Base-by-base conservation (phyloP, 1,140 invertebrate species). In the Anastrepha ludens region DNA sequence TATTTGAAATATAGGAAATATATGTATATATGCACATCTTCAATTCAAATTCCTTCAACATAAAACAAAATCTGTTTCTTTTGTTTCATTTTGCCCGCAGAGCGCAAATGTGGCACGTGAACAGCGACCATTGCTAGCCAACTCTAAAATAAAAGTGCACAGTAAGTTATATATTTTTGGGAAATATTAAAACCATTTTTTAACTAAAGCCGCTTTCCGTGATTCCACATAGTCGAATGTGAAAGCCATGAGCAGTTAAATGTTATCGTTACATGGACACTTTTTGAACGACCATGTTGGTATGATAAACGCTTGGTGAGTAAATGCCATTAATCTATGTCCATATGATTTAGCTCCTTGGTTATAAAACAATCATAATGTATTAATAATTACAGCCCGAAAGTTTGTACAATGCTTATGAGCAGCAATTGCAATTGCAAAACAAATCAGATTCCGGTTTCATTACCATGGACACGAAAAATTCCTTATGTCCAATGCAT, bases 71-170 rank as follows among this genome's bases (percentile, higher is more conserved):
- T 39, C 11, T 55, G 50, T 50, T 41, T 74, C 9, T 39, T 85
- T 41, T 86, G 20, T n/a, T 60, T 62, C 58, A 0, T 86, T 50
- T n/a, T 78, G 13, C 7, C 55, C 85, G 3, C 59, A 88, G 89
- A 88, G 65, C 62, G 89, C 6, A 87, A 90, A 47, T 88, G 89
- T 20, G 86, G 89, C 47, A 86, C 87, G 86, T n/a, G 90, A 91
- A 64, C 90, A 91, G 87, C 90, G 91, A 55, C 91, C 91, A 0
- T 85, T 93, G 15, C 85, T 92, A 74, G 90, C 88, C 15, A 89
- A 90, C 60, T 91, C 91, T 0, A 90, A 90, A 41, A 92, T 93
- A 44, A 92, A 90, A 67, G 89, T 90, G 11, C 90, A 93, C 89
- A 87, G 91, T 93, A 86, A 92, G 91, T 89, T 60, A 55, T 59